phyloP scores from a whole-genome alignment of 1,140 invertebrate species.

The honey bee (Apis mellifera) region DNA sequence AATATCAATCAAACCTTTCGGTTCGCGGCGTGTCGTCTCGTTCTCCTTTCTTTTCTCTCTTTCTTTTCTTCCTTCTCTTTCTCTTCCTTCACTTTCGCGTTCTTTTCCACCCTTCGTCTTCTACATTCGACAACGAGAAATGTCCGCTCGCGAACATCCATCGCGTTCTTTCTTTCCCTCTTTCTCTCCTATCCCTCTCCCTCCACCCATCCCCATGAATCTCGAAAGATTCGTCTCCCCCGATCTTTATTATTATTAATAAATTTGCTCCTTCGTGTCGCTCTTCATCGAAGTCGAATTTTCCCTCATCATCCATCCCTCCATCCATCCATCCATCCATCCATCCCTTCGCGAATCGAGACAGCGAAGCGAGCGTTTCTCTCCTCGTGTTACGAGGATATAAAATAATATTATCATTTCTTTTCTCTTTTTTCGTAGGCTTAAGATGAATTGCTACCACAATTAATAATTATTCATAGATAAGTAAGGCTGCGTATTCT shows the following conservation, averaged over 20 bases:
- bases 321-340: background rate
- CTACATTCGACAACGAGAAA: too few species aligned
- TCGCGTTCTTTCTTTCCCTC: too few species aligned
- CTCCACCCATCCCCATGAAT: too few species aligned
- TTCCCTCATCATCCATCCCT: background rate
- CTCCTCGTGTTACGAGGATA: slow-evolving; percentile 35
- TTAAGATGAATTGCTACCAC: slow-evolving; percentile 62
- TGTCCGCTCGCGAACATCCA: too few species aligned
- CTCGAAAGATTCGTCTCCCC: too few species aligned
- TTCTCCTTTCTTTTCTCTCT: background rate
- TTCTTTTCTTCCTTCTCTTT: background rate
- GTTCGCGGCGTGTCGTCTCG: slow-evolving; percentile 25
- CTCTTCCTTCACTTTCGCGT: background rate
- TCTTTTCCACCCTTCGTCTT: background rate
- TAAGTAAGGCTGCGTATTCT: slow-evolving; percentile 59
- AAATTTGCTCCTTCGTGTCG: too few species aligned
- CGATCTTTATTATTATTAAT: too few species aligned
- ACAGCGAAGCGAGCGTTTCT: slow-evolving; percentile 49
- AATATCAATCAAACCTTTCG: slow-evolving; percentile 60
- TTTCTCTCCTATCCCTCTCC: too few species aligned
- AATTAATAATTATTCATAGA: slow-evolving; percentile 63
- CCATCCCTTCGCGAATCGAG: slow-evolving; percentile 28
- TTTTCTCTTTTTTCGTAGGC: slow-evolving; percentile 40
- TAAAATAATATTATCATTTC: slow-evolving; percentile 33
- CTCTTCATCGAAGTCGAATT: too few species aligned